These are phyloP conservation scores for Rhorus exstirpatorius DNA, from an alignment of 2,888 invertebrate genomes.

Conservation along the genomic window DNA sequence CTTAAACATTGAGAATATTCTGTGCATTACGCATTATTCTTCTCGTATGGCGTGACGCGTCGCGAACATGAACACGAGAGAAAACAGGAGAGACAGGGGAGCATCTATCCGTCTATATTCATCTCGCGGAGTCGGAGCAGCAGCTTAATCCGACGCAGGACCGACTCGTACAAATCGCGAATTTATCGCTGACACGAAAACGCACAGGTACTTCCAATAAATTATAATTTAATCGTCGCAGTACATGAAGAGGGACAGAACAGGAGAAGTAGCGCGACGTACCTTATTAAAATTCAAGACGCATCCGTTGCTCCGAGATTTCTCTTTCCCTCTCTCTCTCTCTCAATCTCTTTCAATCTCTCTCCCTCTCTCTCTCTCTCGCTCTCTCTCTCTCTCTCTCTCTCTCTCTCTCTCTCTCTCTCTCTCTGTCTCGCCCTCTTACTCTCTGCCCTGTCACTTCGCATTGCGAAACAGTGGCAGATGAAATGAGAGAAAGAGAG, in stretches of 20 bases:
- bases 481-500: slow-evolving; percentile 37
- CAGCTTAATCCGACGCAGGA: slow-evolving; percentile 68
- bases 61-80: slow-evolving; percentile 16
- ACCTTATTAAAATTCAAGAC: slow-evolving; percentile 68
- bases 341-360: background rate
- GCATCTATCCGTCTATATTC: background rate
- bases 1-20: background rate
- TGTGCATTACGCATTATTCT: slow-evolving; percentile 49
- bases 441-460: slow-evolving; percentile 1
- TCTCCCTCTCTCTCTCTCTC: slow-evolving; percentile 5
- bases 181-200: slow-evolving; percentile 73
- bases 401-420: slow-evolving; percentile 28
- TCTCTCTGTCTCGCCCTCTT: slow-evolving; percentile 12
- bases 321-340: slow-evolving; percentile 24
- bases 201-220: slow-evolving; percentile 68
- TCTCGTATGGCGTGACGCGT: slow-evolving; percentile 18
- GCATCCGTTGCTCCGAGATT: slow-evolving; percentile 60
- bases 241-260: slow-evolving; percentile 25
- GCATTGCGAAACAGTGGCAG: slow-evolving; percentile 38
- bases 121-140: slow-evolving; percentile 17
- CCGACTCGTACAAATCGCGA: slow-evolving; percentile 74
- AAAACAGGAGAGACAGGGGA: slow-evolving; percentile 20
- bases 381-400: background rate
- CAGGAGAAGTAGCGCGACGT: slow-evolving; percentile 39
- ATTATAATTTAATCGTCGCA: slow-evolving; percentile 72